These are phyloP conservation scores for Lamproptera curius DNA, from an alignment of 2,888 invertebrate species.

Conservation along the genomic window DNA sequence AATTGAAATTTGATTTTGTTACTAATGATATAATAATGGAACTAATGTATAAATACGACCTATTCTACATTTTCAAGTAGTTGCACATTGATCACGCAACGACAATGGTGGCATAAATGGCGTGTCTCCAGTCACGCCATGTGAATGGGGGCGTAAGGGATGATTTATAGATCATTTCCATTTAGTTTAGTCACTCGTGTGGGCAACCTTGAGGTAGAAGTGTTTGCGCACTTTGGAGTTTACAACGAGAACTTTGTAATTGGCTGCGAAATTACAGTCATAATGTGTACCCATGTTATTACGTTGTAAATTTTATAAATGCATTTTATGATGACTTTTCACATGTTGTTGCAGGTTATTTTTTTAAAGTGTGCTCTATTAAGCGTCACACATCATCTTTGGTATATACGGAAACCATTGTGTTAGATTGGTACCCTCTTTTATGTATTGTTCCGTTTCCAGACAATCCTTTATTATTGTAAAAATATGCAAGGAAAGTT, in stretches of 20 bases:
- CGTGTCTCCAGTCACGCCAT: slow-evolving; percentile 6
- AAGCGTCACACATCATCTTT: too few relatives aligned
- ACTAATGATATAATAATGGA: too few relatives aligned
- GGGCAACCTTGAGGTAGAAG: slow-evolving; percentile 13
- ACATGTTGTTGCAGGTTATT: neutral
- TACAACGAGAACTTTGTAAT: slow-evolving; percentile 11
- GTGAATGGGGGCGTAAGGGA: slow-evolving; percentile 1
- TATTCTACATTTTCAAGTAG: neutral
- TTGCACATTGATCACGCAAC: neutral
- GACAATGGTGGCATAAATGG: slow-evolving; percentile 13
- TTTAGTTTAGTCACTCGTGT: slow-evolving; percentile 11
- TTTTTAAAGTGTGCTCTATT: too few relatives aligned
- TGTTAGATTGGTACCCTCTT: too few relatives aligned
- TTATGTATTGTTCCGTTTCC: too few relatives aligned
- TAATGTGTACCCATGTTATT: slow-evolving; percentile 1
- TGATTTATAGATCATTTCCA: slow-evolving; percentile 20
- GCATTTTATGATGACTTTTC: too few relatives aligned
- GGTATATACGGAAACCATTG: too few relatives aligned
- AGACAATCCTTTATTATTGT: too few relatives aligned
- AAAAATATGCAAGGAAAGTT: too few relatives aligned
- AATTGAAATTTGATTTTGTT: too few relatives aligned
- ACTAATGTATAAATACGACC: neutral
- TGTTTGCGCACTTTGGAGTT: neutral
- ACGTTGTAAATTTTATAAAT: too few relatives aligned
- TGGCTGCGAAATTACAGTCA: slow-evolving; percentile 10